These are phyloP conservation scores for Triplophysa siluroides DNA, from an alignment of 2,113 vertebrate genomes.

Conservation along the genomic window DNA sequence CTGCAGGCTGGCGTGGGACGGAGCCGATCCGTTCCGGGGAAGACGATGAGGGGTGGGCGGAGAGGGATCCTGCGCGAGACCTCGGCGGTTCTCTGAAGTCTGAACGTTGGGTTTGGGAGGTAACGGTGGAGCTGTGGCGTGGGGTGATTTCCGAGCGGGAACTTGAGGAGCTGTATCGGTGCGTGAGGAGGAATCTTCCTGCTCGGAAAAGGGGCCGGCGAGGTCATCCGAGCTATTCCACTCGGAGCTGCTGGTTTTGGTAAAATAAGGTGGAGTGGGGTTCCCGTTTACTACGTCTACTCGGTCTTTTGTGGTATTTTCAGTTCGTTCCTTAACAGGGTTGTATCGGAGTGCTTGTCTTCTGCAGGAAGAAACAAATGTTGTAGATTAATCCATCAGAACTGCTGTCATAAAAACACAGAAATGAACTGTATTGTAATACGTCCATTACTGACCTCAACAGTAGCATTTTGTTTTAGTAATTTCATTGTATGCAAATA, in stretches of 20 bases:
- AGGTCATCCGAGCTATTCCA: conserved; percentile 77
- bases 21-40: neutral
- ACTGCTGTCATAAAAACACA: neutral
- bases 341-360: conserved; percentile 65
- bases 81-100: conserved; percentile 43
- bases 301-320: conserved; percentile 49
- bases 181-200: conserved; percentile 55
- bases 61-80: conserved; percentile 2
- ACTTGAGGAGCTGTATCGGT: neutral
- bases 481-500: no score
- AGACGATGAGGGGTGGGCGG: conserved; percentile 4
- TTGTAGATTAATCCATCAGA: neutral
- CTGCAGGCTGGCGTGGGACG: conserved; percentile 39
- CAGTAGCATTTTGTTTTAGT: no score
- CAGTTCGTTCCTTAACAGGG: conserved; percentile 58
- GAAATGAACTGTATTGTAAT: neutral
- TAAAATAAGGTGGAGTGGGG: conserved; percentile 52
- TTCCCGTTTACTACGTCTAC: conserved; percentile 56
- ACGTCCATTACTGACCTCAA: no score
- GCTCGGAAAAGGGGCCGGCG: conserved; percentile 65
- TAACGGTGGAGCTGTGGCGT: conserved; percentile 67
- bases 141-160: conserved; percentile 32
- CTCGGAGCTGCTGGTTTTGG: conserved; percentile 73
- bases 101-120: conserved; percentile 80
- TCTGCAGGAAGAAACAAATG: conserved; percentile 45